A percentile compares a stretch with the other conserved stretches of the same genome.
phyloP scores from a whole-genome alignment of 1,140 invertebrate genomes.

The Nixonia krombeini region DNA sequence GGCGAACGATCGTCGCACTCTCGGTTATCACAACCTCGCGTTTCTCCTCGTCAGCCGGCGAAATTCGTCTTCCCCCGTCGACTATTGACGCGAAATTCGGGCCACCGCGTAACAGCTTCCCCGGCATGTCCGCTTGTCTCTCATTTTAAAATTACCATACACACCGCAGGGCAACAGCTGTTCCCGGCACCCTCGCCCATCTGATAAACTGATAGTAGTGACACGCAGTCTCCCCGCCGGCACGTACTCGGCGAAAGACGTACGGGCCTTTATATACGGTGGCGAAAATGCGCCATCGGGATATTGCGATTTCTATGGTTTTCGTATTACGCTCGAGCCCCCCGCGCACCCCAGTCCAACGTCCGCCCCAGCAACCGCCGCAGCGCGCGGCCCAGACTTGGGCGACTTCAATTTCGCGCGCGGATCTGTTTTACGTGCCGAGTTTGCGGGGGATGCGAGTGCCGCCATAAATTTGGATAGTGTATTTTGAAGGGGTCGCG shows the following conservation, averaged over 20 bases:
- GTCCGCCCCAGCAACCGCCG: slow-evolving; percentile 3
- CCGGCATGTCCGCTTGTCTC: slow-evolving; percentile 14
- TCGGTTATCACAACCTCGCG: too few species aligned
- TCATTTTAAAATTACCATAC: slow-evolving; percentile 66
- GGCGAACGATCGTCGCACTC: too few species aligned
- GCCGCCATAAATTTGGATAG: slow-evolving; percentile 51
- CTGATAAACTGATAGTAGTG: slow-evolving; percentile 70
- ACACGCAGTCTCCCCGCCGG: slow-evolving; percentile 41
- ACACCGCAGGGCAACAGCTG: slow-evolving; percentile 65
- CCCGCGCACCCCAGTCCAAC: too few species aligned
- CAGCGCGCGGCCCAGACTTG: too few species aligned
- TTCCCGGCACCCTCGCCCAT: slow-evolving; percentile 51
- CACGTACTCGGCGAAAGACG: slow-evolving; percentile 31
- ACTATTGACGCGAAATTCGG: slow-evolving; percentile 26
- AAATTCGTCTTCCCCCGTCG: too few species aligned
- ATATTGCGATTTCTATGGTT: slow-evolving; percentile 57
- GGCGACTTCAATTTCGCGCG: slow-evolving; percentile 56
- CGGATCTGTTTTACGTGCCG: slow-evolving; percentile 50
- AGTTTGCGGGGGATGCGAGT: slow-evolving; percentile 18
- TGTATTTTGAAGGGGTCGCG: slow-evolving; percentile 44
- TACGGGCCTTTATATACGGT: slow-evolving; percentile 8
- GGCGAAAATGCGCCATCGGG: slow-evolving; percentile 42
- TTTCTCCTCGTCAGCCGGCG: too few species aligned
- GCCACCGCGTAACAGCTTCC: slow-evolving; percentile 29
- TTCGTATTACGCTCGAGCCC: slow-evolving; percentile 48